Evolutionary conservation across 23 tunicate species (phyloP).

Genomic region (Phallusia fumigata): DNA sequence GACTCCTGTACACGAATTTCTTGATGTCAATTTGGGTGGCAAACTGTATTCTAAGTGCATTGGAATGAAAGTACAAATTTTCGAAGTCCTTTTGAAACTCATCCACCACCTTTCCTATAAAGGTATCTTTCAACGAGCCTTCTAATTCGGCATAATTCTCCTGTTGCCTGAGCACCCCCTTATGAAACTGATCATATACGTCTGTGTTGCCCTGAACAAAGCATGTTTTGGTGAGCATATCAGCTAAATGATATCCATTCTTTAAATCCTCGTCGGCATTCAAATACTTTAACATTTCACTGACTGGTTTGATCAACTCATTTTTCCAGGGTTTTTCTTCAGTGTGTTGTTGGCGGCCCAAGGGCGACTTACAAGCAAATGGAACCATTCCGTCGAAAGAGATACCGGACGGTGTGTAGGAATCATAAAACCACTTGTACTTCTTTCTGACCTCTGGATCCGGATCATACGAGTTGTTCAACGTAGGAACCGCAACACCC

Average conservation of each 20-base stretch:
- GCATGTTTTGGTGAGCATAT: conserved; percentile 36
- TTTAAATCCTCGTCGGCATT: conserved; percentile 10
- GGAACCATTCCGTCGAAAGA: conserved; percentile 33
- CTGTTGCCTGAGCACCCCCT: background rate
- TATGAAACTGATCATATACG: conserved; percentile 5
- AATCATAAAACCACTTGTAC: conserved; percentile 17
- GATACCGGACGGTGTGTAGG: conserved; percentile 16
- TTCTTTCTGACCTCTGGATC: background rate
- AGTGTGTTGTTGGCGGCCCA: conserved; percentile 25
- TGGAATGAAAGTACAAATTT: background rate
- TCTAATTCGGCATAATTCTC: background rate
- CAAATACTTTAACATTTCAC: conserved; percentile 22
- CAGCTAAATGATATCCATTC: conserved; percentile 41
- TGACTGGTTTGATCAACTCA: conserved; percentile 36
- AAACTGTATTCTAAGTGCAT: background rate
- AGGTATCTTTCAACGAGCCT: background rate
- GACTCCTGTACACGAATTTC: conserved; percentile 4
- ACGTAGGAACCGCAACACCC: conserved; percentile 21
- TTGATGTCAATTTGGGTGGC: background rate
- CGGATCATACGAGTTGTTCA: background rate
- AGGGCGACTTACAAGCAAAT: conserved; percentile 19
- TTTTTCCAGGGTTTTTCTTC: background rate
- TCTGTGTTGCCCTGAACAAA: conserved; percentile 26
- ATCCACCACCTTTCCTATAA: background rate
- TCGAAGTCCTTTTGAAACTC: background rate